Evolutionary conservation across 2,797 vertebrate genomes (phyloP), one percentile per base, ranked within the genome.

Genomic region (Pangasius krempfi): DNA sequence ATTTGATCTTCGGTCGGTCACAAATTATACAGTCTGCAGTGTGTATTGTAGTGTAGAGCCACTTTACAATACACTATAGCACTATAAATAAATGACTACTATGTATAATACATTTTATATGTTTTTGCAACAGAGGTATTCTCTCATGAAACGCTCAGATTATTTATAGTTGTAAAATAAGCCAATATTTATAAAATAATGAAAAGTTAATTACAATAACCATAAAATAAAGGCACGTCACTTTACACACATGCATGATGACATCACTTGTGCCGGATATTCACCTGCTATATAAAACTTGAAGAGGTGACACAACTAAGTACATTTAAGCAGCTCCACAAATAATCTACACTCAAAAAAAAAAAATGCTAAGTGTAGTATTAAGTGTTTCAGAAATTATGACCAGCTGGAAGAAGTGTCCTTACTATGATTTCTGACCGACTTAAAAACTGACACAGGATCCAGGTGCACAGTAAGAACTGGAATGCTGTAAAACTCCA

Each of bases 401-500:
- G n/a, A 27, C 2, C 80, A 62, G 79, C 20, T 44, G 33, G 10
- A 82, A 16, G 13, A 64, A n/a, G 4, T 62, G 33, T 27, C 44
- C 14, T 68, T 66, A 3, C 27, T 68, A 66, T 84, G 62, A 84
- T 84, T 50, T 68, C 82, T 84, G 62, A 52, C 82, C 47, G 4
- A 68, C 27, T 30, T 68, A 52, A 84, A 84, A 84, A 5, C 14
- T 12, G 62, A 33, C n/a, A 68, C n/a, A 18, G 37, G 82, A 84
- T 58, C 13, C 13, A 25, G 5, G 27, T 18, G 64, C n/a, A 33
- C 64, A 22, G 64, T 84, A 33, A 14, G 37, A 52, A 33, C 47
- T 25, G 64, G 64, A 70, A 84, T 52, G 82, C 64, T 1, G 47
- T 68, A 68, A 84, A 84, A 66, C 40, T 84, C n/a, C 58, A 50